A percentile compares a stretch with the other conserved stretches of the same genome.
phyloP scores from a whole-genome alignment of 2,113 vertebrate genomes.

The Aphelocoma coerulescens region DNA sequence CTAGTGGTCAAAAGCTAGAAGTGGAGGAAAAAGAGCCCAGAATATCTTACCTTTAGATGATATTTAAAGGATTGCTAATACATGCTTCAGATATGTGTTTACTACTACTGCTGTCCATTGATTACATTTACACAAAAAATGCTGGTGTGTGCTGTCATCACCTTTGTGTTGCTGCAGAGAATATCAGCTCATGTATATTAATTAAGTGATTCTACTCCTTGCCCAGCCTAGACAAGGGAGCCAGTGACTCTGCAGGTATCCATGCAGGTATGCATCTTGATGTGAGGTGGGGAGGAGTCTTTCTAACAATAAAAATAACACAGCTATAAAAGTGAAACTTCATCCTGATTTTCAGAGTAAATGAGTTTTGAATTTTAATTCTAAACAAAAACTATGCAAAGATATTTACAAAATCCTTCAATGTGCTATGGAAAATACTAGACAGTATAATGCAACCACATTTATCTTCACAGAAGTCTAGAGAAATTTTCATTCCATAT shows the following conservation, averaged over 20 bases:
- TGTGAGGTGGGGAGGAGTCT: background rate
- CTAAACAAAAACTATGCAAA: background rate
- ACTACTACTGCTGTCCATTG: background rate
- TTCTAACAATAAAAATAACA: background rate
- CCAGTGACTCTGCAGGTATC: background rate
- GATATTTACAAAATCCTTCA: background rate
- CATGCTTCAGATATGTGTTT: background rate
- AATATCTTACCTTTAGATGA: background rate
- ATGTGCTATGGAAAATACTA: background rate
- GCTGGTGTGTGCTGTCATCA: rapidly evolving
- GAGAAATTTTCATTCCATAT: background rate
- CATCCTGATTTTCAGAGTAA: background rate
- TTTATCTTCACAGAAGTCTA: background rate
- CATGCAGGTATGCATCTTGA: background rate
- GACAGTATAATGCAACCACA: background rate
- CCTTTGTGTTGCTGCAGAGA: background rate
- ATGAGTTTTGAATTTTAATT: background rate
- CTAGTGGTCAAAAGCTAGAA: background rate
- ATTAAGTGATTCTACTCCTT: background rate
- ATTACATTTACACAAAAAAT: background rate
- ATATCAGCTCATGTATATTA: background rate
- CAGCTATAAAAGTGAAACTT: background rate
- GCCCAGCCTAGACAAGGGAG: background rate
- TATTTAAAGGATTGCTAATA: background rate
- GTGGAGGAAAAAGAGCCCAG: background rate